Conservation (phyloP, 2,113 vertebrate species). For the Chaetodon auriga region DNA sequence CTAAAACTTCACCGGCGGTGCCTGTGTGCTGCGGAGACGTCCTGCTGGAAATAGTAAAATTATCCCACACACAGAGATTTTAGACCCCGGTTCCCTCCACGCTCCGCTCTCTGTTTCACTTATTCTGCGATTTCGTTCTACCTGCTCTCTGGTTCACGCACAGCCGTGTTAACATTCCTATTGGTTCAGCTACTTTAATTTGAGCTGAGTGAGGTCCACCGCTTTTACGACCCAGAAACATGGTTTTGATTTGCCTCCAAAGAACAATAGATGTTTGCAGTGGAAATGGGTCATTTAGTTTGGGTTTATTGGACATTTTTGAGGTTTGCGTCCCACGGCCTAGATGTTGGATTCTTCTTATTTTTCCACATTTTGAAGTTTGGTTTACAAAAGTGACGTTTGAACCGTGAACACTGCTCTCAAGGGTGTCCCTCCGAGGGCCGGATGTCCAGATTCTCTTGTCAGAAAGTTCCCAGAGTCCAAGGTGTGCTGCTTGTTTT, state of each 20-base stretch:
- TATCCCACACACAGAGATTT: slow-evolving; percentile 32
- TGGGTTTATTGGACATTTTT: slow-evolving; percentile 32
- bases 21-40: slow-evolving; percentile 13
- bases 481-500: no score
- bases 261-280: slow-evolving; percentile 35
- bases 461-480: no score
- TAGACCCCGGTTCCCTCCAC: background rate
- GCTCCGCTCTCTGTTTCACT: background rate
- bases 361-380: background rate
- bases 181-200: slow-evolving; percentile 41
- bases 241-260: slow-evolving; percentile 41
- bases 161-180: slow-evolving; percentile 2
- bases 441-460: background rate
- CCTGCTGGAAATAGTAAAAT: slow-evolving; percentile 19
- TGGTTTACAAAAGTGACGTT: background rate
- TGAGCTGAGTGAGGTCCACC: background rate
- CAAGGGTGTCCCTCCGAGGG: background rate
- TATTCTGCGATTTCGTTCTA: background rate
- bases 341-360: background rate
- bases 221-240: slow-evolving; percentile 27
- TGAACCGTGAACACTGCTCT: background rate
- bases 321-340: slow-evolving; percentile 22
- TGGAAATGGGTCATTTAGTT: slow-evolving; percentile 15
- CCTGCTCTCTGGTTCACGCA: slow-evolving; percentile 20
- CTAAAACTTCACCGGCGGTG: slow-evolving; percentile 7